Evolutionary conservation across 2,113 vertebrate species (phyloP), one percentile per base, ranked within the genome.

Genomic region (Dendrocopos noguchii): DNA sequence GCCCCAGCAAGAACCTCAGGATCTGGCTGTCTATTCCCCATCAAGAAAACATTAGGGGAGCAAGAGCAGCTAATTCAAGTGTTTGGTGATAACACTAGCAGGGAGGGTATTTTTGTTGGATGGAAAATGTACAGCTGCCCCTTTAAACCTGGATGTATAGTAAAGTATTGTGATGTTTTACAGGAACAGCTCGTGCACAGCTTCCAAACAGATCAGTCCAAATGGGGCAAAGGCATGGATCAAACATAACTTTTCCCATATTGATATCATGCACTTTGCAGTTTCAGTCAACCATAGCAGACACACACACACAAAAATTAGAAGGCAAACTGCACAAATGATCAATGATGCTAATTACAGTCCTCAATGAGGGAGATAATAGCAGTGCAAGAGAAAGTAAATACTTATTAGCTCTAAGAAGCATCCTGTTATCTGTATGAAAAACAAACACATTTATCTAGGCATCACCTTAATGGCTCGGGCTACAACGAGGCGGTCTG

Each of bases 361-460:
- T 80, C 85, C 89, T 95, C 65, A 88, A 7, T 55, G 80, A 93
- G 42, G 50, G 52, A 93, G 56, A 90, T 92, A 93, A 91, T 80
- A 86, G 89, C 70, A 88, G 64, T 84, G 76, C 66, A 81, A 76
- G 47, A 78, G 52, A 90, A 91, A 91, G 76, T 87, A 97, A 90
- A 95, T 84, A 89, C 77, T 95, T 93, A 88, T 57, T 90, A 90
- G 56, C 55, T 65, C 73, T 87, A 66, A 92, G 80, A 55, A 96
- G 80, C 94, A 95, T 91, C 89, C 87, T 93, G 84, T 74, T 91
- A 92, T 90, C 87, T 93, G 72, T 67, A 92, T 90, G 72, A 83
- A 94, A 96, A 88, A 89, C 46, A 94, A 93, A 93, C 79, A 92
- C 87, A 80, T 92, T 92, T 92, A 91, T 89, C 91, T 82, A 67